Base-by-base conservation (phyloP, 2,113 vertebrate genomes). In the Collichthys lucidus region DNA sequence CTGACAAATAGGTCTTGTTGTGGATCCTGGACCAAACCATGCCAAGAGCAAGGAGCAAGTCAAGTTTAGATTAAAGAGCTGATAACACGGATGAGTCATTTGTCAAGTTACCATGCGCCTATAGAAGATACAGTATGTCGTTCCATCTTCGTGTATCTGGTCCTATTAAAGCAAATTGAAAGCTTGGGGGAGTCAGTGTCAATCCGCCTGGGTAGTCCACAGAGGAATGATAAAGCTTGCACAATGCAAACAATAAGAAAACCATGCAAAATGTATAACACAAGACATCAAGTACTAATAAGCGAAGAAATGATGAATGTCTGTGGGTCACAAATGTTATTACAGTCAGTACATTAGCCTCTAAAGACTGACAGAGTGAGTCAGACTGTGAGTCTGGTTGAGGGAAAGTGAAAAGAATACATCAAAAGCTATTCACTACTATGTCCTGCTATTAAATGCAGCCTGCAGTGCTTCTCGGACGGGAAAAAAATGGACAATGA, bases 141-240 rank as follows among this genome's bases (percentile, higher is more conserved):
- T 31, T 56, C 15, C 35, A 65, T 40, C 57, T 40, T 65, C 15
- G 10, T 79, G 62, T 72, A 80, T 53, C 60, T 68, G 74, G 46
- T 47, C 20, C 55, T 59, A 26, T 79, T 71, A 77, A 42, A 76
- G 81, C 75, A 76, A 68, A 76, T 80, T 86, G 69, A 79, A 57
- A 60, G 31, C 24, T 24, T 61, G 35, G 3, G 22, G 40, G 77
- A 67, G 62, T 69, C 77, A 66, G 52, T 50, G 79, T 66, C 79
- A 69, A 35, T 75, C 50, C 75, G 71, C 16, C 35, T 72, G 76
- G 76, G 73, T 31, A 22, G 64, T 67, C 55, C 57, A 3, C 17
- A 50, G 44, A 61, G 52, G 1, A 22, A 52, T 42, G 15, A 5
- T 52, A 22, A 71, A 59, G 47, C 16, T 20, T 29, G 65, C 11